Percentiles rank a stretch among this genome's conserved stretches.
These are phyloP conservation scores for Magallana ariakensis DNA, from an alignment of 1,140 invertebrate genomes.

Conservation along the genomic window DNA sequence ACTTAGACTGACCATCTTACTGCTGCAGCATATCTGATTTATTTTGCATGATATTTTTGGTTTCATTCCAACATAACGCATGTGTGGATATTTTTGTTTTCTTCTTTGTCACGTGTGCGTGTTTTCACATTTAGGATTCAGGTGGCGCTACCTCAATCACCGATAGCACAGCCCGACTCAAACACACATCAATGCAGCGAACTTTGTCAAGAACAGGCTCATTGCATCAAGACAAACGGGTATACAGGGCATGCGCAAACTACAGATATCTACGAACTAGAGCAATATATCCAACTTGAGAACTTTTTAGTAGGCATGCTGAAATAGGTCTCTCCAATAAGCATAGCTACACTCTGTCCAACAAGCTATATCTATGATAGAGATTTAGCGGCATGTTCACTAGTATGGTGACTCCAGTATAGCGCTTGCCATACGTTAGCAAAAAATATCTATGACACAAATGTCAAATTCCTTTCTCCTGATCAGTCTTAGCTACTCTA, in stretches of 20 bases:
- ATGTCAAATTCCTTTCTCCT: background rate
- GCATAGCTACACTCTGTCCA: constrained; percentile 3
- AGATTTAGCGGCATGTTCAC: background rate
- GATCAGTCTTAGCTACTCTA: too few relatives aligned
- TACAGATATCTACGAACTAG: constrained; percentile 23
- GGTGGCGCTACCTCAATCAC: constrained; percentile 65
- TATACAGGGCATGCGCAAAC: constrained; percentile 41
- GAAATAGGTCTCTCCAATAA: background rate
- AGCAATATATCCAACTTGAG: background rate
- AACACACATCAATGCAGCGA: constrained; percentile 35
- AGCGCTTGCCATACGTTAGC: background rate
- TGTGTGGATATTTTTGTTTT: constrained; percentile 1
- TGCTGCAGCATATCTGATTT: background rate
- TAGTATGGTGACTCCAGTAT: background rate
- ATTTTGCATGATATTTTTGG: constrained; percentile 7
- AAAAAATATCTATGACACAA: background rate
- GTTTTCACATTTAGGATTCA: constrained; percentile 62
- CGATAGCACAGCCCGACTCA: constrained; percentile 7
- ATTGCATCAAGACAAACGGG: constrained; percentile 38
- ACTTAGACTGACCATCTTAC: background rate
- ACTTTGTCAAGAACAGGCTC: constrained; percentile 27
- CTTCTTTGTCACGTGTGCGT: constrained; percentile 24
- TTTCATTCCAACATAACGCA: constrained; percentile 6
- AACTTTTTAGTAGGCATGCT: constrained; percentile 12
- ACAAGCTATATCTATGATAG: background rate